phyloP scores from a whole-genome alignment of 2,113 vertebrate genomes.

The Larimichthys crocea region DNA sequence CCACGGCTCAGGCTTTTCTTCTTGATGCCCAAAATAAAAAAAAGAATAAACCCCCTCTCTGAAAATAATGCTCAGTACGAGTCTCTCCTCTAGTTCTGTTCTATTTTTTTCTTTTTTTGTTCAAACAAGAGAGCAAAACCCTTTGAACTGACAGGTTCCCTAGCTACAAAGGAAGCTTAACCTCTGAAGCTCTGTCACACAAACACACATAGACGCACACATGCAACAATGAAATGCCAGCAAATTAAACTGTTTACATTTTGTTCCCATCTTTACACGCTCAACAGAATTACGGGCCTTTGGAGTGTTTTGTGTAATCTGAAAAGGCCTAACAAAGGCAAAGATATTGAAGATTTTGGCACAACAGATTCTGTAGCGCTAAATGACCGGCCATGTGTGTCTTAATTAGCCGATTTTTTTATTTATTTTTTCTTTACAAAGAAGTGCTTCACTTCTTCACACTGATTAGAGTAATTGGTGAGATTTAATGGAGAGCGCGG shows the following conservation, averaged over 20 bases:
- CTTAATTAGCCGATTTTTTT: slow-evolving; percentile 79
- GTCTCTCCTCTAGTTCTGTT: slow-evolving; percentile 41
- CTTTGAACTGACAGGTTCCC: slow-evolving; percentile 74
- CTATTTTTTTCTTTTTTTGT: slow-evolving; percentile 43
- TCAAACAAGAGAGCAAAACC: slow-evolving; percentile 44
- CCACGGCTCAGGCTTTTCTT: slow-evolving; percentile 31
- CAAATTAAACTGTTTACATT: slow-evolving; percentile 35
- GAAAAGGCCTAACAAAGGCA: slow-evolving; percentile 12
- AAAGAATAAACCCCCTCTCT: slow-evolving; percentile 19
- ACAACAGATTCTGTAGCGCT: slow-evolving; percentile 21
- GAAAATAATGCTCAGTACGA: slow-evolving; percentile 59
- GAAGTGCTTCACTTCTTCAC: slow-evolving; percentile 67
- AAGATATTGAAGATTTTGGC: slow-evolving; percentile 15
- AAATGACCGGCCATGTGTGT: slow-evolving; percentile 68
- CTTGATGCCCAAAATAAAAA: slow-evolving; percentile 15
- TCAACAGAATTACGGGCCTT: slow-evolving; percentile 13
- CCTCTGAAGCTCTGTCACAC: slow-evolving; percentile 44
- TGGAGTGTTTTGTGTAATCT: slow-evolving; percentile 9
- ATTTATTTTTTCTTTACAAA: slow-evolving; percentile 56
- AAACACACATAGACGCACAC: slow-evolving; percentile 16
- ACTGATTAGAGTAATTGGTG: slow-evolving; percentile 85
- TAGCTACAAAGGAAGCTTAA: slow-evolving; percentile 65
- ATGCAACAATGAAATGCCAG: slow-evolving; percentile 21
- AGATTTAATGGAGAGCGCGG: slow-evolving; percentile 78
- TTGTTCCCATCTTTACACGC: slow-evolving; percentile 6